Evolutionary conservation across 30 jellyfish, hydroid and myxozoan genomes (phyloP).

Genomic region (Haliclystus octoradiatus): DNA sequence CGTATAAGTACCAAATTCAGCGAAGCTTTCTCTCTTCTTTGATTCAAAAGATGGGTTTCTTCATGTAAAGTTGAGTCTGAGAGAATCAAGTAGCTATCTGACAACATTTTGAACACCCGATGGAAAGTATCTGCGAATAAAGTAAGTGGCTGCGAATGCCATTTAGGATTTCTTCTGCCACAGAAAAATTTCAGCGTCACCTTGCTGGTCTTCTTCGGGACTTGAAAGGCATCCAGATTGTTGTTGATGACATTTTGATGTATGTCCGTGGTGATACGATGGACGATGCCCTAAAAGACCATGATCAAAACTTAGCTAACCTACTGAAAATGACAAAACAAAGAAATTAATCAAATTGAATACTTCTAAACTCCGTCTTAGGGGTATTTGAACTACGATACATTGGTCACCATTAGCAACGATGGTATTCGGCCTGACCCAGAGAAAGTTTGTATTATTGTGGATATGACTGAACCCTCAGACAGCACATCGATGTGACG

Average conservation of each 20-base stretch:
- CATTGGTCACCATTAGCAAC: constrained; percentile 32
- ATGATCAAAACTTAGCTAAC: constrained; percentile 13
- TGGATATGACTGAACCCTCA: constrained; percentile 26
- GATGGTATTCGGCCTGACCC: constrained; percentile 55
- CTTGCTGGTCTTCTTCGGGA: constrained; percentile 9
- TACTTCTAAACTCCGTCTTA: constrained; percentile 6
- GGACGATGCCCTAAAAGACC: constrained; percentile 29
- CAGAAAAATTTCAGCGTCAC: constrained; percentile 30
- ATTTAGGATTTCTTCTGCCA: constrained; percentile 22
- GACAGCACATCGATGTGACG: constrained; percentile 21
- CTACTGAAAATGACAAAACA: constrained; percentile 8
- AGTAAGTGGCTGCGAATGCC: constrained; percentile 12
- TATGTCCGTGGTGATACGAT: constrained; percentile 17
- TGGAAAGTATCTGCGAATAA: constrained; percentile 30
- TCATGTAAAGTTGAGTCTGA: constrained; percentile 6
- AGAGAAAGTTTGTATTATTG: constrained; percentile 4
- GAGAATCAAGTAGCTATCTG: constrained; percentile 12
- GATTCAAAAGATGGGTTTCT: constrained; percentile 25
- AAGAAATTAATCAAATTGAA: constrained; percentile 20
- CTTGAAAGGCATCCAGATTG: constrained; percentile 9
- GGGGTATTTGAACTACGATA: constrained; percentile 23
- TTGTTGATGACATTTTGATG: constrained; percentile 30
- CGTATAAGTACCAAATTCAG: constrained; percentile 1
- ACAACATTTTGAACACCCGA: constrained; percentile 26
- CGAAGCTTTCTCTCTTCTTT: constrained; percentile 7